Conservation (phyloP, 2,888 invertebrate species). For the Pseudanteris insignis region DNA sequence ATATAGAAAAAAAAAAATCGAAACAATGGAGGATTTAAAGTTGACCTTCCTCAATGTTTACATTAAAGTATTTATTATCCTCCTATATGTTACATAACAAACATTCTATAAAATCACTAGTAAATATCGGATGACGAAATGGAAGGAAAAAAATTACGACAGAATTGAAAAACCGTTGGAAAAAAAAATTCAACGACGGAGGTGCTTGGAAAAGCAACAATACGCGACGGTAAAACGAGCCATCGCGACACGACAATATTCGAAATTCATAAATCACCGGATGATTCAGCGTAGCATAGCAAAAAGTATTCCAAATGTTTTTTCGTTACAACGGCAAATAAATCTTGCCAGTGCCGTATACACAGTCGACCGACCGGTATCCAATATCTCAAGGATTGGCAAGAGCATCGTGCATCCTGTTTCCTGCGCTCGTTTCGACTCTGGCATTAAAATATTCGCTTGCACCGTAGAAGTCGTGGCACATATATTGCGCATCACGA, state of each 20-base stretch:
- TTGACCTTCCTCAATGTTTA: too few species aligned
- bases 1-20: too few species aligned
- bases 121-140: too few species aligned
- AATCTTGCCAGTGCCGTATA: conserved; percentile 34
- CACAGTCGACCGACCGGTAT: conserved; percentile 44
- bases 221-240: conserved; percentile 10
- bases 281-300: conserved; percentile 21
- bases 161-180: too few species aligned
- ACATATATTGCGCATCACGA: conserved; percentile 38
- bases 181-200: too few species aligned
- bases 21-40: too few species aligned
- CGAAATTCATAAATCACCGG: conserved; percentile 41
- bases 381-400: conserved; percentile 54
- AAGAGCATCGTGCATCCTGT: conserved; percentile 52
- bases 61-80: too few species aligned
- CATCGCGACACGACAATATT: conserved; percentile 26
- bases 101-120: too few species aligned
- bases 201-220: too few species aligned
- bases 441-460: conserved; percentile 55
- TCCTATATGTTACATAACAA: too few species aligned
- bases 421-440: conserved; percentile 48
- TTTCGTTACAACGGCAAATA: conserved; percentile 39
- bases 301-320: conserved; percentile 40
- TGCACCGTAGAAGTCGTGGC: conserved; percentile 41
- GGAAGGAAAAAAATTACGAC: too few species aligned